Base-by-base conservation (phyloP, 2,888 invertebrate species). In the Trissolcus japonicus region DNA sequence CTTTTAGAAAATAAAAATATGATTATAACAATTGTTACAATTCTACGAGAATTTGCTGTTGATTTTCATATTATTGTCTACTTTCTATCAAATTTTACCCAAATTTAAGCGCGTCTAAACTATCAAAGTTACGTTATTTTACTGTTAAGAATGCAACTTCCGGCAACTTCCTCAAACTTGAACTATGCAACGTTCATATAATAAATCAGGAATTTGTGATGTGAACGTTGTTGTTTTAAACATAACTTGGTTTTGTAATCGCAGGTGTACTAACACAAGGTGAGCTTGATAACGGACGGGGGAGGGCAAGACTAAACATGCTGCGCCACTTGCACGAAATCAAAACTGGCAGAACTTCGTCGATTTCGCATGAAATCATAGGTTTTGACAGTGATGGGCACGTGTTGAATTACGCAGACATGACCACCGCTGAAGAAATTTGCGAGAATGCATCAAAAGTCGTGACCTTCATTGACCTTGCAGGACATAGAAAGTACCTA, bases 291-390 rank as follows among this genome's bases (percentile, higher is more conserved):
- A 98, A 99, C 90, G 99, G 99, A 0, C 91, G 96, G 69, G 98
- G 99, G 6, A 93, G 96, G 84, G 98, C 99, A 0, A 92, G 99
- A 0, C 91, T 99, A 7, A 99, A 98, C 90, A 95, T 99, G 93
- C 97, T 99, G 89, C 90, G 96, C 2, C 95, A 99, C 86, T 91
- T 97, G 80, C 99, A 99, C 89, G 99, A 99, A 89, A 96, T 99
- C 66, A 94, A 95, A 88, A 94, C 95, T 14, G 98, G 98, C 0
- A 92, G 98, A 78, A 99, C 98, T 0, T 98, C 97, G 0, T 98
- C 97, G 4, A 95, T 98, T 84, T 97, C 97, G 80, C 97, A 98
- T 87, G 98, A 98, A 91, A 97, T 99, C 80, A 92, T 99, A 6
- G 99, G 99, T 7, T 99, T 99, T 88, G 96, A 98, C 89, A 92